Evolutionary conservation across 1,140 invertebrate genomes (phyloP).

Genomic region (Caerostris darwini): DNA sequence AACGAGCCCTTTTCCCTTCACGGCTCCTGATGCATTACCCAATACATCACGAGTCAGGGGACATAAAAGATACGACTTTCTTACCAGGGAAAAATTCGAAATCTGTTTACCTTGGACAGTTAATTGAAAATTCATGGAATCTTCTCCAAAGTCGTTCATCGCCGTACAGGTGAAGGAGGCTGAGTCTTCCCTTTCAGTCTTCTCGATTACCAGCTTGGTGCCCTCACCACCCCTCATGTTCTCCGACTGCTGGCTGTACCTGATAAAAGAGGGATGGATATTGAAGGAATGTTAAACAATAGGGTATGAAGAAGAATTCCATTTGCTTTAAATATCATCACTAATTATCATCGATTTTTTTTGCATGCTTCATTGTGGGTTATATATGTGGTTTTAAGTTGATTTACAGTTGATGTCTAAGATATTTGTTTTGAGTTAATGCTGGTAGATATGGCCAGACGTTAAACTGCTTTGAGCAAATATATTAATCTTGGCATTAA

Average conservation of each 20-base stretch:
- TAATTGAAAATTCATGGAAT: constrained; percentile 96
- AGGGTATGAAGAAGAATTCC: not conserved
- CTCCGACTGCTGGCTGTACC: constrained; percentile 61
- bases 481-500: no score
- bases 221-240: constrained; percentile 35
- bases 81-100: constrained; percentile 43
- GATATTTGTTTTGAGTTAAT: no score
- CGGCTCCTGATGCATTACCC: constrained; percentile 39
- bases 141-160: constrained; percentile 96
- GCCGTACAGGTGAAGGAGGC: constrained; percentile 97
- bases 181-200: constrained; percentile 94
- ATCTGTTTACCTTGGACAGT: constrained; percentile 91
- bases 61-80: constrained; percentile 64
- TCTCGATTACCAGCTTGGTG: constrained; percentile 86
- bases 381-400: no score
- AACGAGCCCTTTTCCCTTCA: not conserved
- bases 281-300: not conserved
- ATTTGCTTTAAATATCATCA: not conserved
- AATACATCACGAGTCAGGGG: constrained; percentile 35
- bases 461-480: no score
- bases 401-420: no score
- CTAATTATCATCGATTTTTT: not conserved
- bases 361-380: no score
- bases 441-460: no score
- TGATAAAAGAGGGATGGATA: constrained; percentile 49